A percentile compares a stretch with the other conserved stretches of the same genome.
phyloP scores from a whole-genome alignment of 92 coral and sea anemone genomes.

The Pocillopora meandrina region DNA sequence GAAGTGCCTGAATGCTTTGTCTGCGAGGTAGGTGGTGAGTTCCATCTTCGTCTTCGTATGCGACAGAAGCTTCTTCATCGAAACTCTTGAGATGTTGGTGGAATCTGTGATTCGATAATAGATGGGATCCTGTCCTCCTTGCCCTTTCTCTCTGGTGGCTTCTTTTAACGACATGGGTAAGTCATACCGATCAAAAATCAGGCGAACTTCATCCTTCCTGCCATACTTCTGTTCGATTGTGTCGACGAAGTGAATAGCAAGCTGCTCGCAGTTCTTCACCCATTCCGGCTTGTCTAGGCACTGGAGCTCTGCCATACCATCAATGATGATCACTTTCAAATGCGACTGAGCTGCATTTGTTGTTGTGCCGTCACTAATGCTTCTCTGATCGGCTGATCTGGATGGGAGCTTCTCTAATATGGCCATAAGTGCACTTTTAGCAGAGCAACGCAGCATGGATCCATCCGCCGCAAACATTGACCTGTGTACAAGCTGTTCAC shows the following conservation, averaged over 20 bases:
- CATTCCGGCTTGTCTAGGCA: constrained; percentile 31
- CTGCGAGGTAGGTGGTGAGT: constrained; percentile 28
- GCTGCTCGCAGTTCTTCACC: constrained; percentile 28
- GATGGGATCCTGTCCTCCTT: constrained; percentile 34
- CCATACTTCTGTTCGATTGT: constrained; percentile 32
- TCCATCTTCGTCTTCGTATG: constrained; percentile 39
- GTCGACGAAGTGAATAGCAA: constrained; percentile 33
- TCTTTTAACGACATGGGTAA: constrained; percentile 27
- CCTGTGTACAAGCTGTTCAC: constrained; percentile 49
- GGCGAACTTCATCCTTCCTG: constrained; percentile 32
- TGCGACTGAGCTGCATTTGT: neutral
- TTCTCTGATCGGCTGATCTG: too few relatives aligned
- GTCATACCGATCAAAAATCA: constrained; percentile 53
- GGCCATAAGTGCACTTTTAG: constrained; percentile 47
- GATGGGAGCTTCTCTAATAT: neutral
- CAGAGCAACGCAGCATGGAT: constrained; percentile 36
- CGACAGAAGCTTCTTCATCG: constrained; percentile 47
- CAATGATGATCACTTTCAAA: constrained; percentile 21
- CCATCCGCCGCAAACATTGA: constrained; percentile 62
- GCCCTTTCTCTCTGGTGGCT: constrained; percentile 38
- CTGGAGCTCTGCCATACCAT: constrained; percentile 42
- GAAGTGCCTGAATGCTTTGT: neutral
- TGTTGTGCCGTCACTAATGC: neutral
- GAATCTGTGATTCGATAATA: constrained; percentile 47
- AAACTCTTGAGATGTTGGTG: constrained; percentile 29